Evolutionary conservation across 2,113 vertebrate genomes (phyloP).

Genomic region (Cephalopterus ornatus): DNA sequence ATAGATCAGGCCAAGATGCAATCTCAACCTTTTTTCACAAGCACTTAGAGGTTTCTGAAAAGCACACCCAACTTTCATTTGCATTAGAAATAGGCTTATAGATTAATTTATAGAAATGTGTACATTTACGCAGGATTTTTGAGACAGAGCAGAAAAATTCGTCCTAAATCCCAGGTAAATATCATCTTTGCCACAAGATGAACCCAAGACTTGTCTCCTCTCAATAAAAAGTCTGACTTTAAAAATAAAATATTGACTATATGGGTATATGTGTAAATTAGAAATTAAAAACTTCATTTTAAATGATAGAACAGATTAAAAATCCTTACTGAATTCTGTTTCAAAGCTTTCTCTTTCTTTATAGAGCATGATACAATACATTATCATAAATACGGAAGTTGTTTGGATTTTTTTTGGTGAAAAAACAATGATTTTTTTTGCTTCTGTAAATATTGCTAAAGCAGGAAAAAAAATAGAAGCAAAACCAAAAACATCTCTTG

Average conservation of each 20-base stretch:
- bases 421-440: neutral
- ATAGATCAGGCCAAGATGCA: neutral
- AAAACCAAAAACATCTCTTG: neutral
- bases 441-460: neutral
- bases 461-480: fast-evolving
- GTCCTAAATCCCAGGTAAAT: neutral
- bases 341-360: neutral
- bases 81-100: neutral
- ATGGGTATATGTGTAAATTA: neutral
- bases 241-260: neutral
- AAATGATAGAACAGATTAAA: neutral
- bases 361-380: neutral
- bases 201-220: neutral
- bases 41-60: neutral
- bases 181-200: neutral
- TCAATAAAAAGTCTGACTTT: neutral
- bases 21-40: neutral
- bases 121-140: neutral
- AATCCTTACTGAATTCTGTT: neutral
- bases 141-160: neutral
- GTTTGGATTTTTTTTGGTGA: fast-evolving
- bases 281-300: neutral
- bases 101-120: neutral
- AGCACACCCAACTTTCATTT: neutral
- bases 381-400: neutral